A percentile compares a stretch with the other conserved stretches of the same genome.
Evolutionary conservation across 2,888 invertebrate species (phyloP).

Genomic region (Eupelmus urozonus): DNA sequence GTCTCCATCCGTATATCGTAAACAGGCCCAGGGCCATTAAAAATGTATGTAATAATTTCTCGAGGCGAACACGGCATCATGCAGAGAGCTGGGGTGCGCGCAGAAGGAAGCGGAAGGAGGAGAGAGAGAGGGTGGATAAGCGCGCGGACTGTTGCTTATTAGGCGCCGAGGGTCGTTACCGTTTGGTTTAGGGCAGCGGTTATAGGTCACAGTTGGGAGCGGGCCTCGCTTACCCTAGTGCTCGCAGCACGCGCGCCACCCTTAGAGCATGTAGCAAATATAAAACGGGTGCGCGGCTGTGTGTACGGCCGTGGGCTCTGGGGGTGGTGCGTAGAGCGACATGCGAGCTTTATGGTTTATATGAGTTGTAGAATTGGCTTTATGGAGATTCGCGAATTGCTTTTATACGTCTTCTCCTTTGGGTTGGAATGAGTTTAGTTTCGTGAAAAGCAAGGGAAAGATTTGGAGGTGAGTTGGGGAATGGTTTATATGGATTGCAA

Average conservation of each 20-base stretch:
- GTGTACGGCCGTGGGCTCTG: neutral
- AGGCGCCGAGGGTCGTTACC: conserved; percentile 48
- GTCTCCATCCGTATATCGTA: conserved; percentile 20
- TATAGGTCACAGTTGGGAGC: conserved; percentile 25
- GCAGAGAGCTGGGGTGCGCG: neutral
- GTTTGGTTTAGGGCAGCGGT: conserved; percentile 39
- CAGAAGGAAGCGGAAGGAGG: neutral
- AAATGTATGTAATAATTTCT: conserved; percentile 67
- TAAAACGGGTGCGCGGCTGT: neutral
- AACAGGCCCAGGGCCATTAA: conserved; percentile 65
- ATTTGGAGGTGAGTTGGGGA: no score
- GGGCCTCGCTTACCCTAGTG: neutral
- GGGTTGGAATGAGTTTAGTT: no score
- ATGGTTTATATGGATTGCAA: no score
- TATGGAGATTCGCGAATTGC: neutral
- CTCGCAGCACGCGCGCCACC: neutral
- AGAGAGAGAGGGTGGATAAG: neutral
- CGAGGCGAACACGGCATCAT: conserved; percentile 54
- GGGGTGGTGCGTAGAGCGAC: neutral
- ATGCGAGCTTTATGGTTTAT: no score
- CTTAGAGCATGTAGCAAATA: no score
- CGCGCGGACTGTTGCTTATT: conserved; percentile 55
- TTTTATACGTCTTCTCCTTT: no score
- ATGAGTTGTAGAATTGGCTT: neutral
- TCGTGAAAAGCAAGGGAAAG: no score